Conservation (phyloP, 2,797 vertebrate genomes). For the Tolypeutes matacus region DNA sequence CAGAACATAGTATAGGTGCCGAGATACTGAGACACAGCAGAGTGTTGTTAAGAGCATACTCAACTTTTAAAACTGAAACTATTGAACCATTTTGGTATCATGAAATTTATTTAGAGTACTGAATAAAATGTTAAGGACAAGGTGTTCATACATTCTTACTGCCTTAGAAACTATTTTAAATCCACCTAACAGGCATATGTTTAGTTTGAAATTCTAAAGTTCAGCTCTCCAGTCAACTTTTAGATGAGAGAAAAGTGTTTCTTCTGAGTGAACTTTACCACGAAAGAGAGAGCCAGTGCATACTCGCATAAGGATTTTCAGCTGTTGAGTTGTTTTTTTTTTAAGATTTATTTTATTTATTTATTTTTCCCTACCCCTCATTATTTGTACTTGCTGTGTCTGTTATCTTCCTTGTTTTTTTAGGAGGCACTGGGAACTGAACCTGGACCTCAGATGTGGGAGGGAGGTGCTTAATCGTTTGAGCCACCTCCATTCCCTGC, state of each 20-base stretch:
- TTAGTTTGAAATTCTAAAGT: not conserved
- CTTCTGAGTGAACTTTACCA: not conserved
- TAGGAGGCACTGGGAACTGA: too few species aligned
- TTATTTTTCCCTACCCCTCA: too few species aligned
- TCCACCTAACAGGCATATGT: not conserved
- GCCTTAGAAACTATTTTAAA: not conserved
- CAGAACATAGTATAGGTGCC: not conserved
- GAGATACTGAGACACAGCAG: not conserved
- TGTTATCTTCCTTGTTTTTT: too few species aligned
- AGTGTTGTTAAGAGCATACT: not conserved
- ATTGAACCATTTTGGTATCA: not conserved
- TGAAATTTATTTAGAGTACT: not conserved
- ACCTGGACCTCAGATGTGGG: too few species aligned
- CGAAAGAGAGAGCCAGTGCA: not conserved
- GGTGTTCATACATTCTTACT: not conserved
- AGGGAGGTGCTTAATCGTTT: too few species aligned
- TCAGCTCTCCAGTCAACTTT: not conserved
- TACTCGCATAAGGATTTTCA: not conserved
- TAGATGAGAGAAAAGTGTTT: rapidly evolving
- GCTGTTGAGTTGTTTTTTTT: too few species aligned
- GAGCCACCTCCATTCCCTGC: too few species aligned
- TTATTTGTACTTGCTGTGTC: too few species aligned
- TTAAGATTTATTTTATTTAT: too few species aligned
- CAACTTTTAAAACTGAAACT: not conserved
- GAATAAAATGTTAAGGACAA: not conserved